Conservation (phyloP, 2,888 invertebrate genomes). For the Crematogaster levior region DNA sequence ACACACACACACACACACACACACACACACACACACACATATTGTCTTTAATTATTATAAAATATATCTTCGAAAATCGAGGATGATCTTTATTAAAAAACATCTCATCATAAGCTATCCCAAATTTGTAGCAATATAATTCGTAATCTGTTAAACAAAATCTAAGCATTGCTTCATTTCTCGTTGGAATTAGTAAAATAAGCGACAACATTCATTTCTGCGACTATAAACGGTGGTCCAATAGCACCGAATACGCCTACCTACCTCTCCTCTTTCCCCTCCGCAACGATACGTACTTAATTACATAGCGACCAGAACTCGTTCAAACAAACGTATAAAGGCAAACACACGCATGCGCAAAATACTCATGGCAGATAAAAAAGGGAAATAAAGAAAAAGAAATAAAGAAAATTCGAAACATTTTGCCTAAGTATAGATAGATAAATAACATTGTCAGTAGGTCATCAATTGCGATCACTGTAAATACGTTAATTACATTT, state of each 20-base stretch:
- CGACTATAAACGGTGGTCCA: slow-evolving; percentile 45
- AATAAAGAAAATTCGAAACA: slow-evolving; percentile 50
- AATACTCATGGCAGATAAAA: slow-evolving; percentile 33
- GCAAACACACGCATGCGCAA: slow-evolving; percentile 45
- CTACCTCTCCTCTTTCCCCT: slow-evolving; percentile 28
- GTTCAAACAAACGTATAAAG: slow-evolving; percentile 35
- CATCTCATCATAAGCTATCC: background rate
- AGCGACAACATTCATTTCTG: slow-evolving; percentile 61
- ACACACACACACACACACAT: too few relatives aligned
- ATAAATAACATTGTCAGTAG: slow-evolving; percentile 32
- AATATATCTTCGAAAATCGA: background rate
- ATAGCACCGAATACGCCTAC: slow-evolving; percentile 53
- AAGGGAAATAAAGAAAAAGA: slow-evolving; percentile 16
- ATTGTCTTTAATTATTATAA: background rate
- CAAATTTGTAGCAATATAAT: background rate
- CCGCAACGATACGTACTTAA: slow-evolving; percentile 61
- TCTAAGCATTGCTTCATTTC: slow-evolving; percentile 57
- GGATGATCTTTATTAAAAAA: background rate
- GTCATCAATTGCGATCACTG: slow-evolving; percentile 31
- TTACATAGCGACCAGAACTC: slow-evolving; percentile 63
- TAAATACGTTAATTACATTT: background rate
- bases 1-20: too few relatives aligned
- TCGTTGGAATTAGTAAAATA: slow-evolving; percentile 67
- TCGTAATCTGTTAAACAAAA: slow-evolving; percentile 39
- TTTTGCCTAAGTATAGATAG: too few relatives aligned